Evolutionary conservation across 1,140 invertebrate genomes (phyloP), one percentile per base, ranked within the genome.

Genomic region (Drosophila watanabei): DNA sequence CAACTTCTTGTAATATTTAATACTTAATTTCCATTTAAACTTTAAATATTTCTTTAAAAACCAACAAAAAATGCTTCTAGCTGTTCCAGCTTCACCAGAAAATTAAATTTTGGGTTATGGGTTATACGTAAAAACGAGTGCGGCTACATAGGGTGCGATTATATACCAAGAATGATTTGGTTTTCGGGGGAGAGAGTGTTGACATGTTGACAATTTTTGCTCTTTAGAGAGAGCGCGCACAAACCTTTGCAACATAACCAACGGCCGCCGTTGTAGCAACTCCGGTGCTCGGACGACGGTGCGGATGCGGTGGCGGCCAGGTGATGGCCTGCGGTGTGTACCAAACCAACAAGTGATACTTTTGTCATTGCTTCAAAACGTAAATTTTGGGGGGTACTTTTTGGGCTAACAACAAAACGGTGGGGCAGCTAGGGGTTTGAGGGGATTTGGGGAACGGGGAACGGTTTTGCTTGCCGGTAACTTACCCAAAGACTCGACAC

Each of bases 401-500:
- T 64, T 62, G 75, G 66, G 48, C 82, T 79, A 70, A 66, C 46
- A 61, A 71, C 33, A 79, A 52, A 75, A 56, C 33, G 45, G 43
- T 24, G 65, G 45, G 60, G 28, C 11, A 39, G 43, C 65, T 65
- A 39, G 11, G 61, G 60, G 45, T 7, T 28, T 28, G 16, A 32
- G 16, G 20, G 62, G 37, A 7, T 10, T 20, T 16, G 28, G 20
- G 48, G 5, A 14, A 20, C 6, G 11, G 52, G 33, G n/a, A 18
- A 35, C 10, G 28, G 41, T 5, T 52, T 59, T 52, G 24, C 28
- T 37, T 4, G 32, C 43, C n/a, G 28, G 14, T 39, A 41, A 86
- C 91, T 86, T 84, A 93, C 92, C 91, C 49, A 93, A 60, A 2
- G 92, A 93, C 58, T 93, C 92, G 8, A 93, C 81, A 49, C 92